A percentile compares a stretch with the other conserved stretches of the same genome.
Evolutionary conservation across 2,888 invertebrate genomes (phyloP).

Genomic region (Macrophya alboannulata): DNA sequence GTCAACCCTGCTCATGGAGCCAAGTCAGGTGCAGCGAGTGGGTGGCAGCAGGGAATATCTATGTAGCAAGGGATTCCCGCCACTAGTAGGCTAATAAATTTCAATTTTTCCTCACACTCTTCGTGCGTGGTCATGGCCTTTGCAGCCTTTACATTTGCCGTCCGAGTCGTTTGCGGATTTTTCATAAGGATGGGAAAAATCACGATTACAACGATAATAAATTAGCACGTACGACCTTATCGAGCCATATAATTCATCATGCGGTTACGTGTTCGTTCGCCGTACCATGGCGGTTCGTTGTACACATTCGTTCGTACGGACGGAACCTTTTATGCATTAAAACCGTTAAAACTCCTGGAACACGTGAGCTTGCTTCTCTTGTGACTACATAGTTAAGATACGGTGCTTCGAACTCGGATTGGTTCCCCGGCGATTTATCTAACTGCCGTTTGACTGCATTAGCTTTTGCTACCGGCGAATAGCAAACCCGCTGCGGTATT

Average conservation of each 20-base stretch:
- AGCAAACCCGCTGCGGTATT: slow-evolving; percentile 13
- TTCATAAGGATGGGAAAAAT: slow-evolving; percentile 56
- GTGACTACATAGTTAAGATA: slow-evolving; percentile 51
- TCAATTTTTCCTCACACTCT: slow-evolving; percentile 65
- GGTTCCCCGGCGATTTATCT: slow-evolving; percentile 43
- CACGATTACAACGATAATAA: slow-evolving; percentile 76
- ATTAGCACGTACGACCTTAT: slow-evolving; percentile 78
- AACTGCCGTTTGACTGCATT: slow-evolving; percentile 50
- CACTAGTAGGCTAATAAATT: slow-evolving; percentile 66
- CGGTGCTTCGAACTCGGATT: slow-evolving; percentile 43
- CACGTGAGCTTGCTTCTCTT: slow-evolving; percentile 54
- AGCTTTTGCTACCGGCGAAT: slow-evolving; percentile 48
- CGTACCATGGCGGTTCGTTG: slow-evolving; percentile 57
- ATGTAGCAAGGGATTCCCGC: slow-evolving; percentile 43
- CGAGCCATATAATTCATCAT: slow-evolving; percentile 78
- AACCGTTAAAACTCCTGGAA: slow-evolving; percentile 69
- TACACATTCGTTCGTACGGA: slow-evolving; percentile 59
- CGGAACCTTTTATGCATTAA: slow-evolving; percentile 70
- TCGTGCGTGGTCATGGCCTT: slow-evolving; percentile 47
- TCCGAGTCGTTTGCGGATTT: slow-evolving; percentile 53
- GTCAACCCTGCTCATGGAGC: slow-evolving; percentile 40
- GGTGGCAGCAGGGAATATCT: slow-evolving; percentile 45
- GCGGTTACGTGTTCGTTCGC: slow-evolving; percentile 71
- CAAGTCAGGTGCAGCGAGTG: slow-evolving; percentile 45
- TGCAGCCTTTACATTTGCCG: slow-evolving; percentile 47